Evolutionary conservation across 2,888 invertebrate genomes (phyloP).

Genomic region (Drosophila melanosoma): DNA sequence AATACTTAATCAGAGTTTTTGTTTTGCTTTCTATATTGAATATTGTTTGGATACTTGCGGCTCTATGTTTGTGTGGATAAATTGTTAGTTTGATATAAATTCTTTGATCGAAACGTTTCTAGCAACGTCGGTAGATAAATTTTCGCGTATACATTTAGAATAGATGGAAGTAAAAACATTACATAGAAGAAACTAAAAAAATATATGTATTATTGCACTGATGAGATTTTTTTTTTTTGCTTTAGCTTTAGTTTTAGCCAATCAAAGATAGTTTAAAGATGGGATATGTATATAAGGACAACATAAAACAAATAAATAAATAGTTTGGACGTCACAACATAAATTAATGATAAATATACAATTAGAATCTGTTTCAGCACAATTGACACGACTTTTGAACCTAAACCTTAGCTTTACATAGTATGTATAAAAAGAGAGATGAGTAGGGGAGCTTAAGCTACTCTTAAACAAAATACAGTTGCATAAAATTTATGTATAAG

Average conservation of each 20-base stretch:
- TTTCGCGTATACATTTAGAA: conserved; percentile 56
- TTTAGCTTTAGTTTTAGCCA: conserved; percentile 43
- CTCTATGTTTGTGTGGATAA: conserved; percentile 40
- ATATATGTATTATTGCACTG: conserved; percentile 66
- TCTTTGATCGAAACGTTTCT: conserved; percentile 41
- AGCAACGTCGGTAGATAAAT: conserved; percentile 19
- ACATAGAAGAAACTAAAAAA: conserved; percentile 23
- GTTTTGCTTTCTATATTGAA: conserved; percentile 38
- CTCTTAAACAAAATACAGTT: conserved; percentile 45
- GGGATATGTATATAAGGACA: conserved; percentile 7
- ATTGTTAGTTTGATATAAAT: conserved; percentile 50
- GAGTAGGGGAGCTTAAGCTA: conserved; percentile 47
- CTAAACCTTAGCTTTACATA: conserved; percentile 32
- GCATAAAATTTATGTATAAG: conserved; percentile 55
- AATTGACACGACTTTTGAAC: conserved; percentile 50
- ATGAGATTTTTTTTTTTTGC: conserved; percentile 55
- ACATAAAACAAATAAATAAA: conserved; percentile 57
- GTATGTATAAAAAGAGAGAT: conserved; percentile 38
- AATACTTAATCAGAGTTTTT: conserved; percentile 81
- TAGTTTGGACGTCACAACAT: conserved; percentile 34
- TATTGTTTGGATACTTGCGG: conserved; percentile 57
- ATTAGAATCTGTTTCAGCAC: conserved; percentile 34
- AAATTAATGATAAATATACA: conserved; percentile 41
- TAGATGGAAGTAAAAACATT: conserved; percentile 46
- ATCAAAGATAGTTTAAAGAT: conserved; percentile 34